Evolutionary conservation across 2,113 vertebrate species (phyloP).

Genomic region (Oreochromis niloticus): DNA sequence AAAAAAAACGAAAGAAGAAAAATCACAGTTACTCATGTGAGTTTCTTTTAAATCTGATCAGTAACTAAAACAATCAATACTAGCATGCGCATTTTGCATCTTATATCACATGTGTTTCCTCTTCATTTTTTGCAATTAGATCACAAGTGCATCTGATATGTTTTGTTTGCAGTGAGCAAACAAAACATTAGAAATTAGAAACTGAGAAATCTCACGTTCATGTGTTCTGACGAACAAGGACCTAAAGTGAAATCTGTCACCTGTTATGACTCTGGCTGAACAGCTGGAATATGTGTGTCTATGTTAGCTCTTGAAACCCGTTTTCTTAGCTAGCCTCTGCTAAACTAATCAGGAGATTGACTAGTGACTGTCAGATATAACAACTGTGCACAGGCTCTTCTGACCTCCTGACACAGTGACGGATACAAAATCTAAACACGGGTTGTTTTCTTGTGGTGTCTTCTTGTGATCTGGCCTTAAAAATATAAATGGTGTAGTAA

Average conservation of each 20-base stretch:
- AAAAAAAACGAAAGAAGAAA: neutral
- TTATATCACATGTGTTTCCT: neutral
- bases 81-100: neutral
- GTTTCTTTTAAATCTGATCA: neutral
- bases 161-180: neutral
- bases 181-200: neutral
- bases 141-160: neutral
- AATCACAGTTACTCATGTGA: neutral
- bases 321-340: neutral
- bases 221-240: neutral
- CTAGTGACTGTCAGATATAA: neutral
- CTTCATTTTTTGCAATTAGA: neutral
- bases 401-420: neutral
- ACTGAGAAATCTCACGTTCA: rapidly evolving
- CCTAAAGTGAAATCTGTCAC: neutral
- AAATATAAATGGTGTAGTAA: neutral
- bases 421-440: neutral
- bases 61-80: neutral
- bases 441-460: neutral
- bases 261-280: neutral
- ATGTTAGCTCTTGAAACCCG: neutral
- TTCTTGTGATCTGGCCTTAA: neutral
- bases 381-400: neutral
- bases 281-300: neutral
- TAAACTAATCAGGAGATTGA: neutral